Evolutionary conservation across 2,888 invertebrate species (phyloP), one percentile per base, ranked within the genome.

Genomic region (Drosophila neotestacea): DNA sequence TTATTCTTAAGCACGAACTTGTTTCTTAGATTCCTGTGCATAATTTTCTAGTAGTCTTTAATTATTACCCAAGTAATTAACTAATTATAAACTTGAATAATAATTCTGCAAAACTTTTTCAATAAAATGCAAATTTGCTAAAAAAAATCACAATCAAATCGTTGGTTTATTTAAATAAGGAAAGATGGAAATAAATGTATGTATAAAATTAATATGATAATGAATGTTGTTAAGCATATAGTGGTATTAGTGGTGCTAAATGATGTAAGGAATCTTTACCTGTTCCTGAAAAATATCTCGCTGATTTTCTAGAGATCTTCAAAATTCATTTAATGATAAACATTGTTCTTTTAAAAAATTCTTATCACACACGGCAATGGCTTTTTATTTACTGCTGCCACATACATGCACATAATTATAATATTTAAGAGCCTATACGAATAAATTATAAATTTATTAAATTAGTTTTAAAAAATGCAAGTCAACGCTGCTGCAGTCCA

Each of bases 1-100:
- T 70, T 74, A 73, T 67, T 62, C 39, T 56, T 70, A 68, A 47
- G 76, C 62, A 63, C 69, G 34, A 61, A 54, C 41, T 60, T 42
- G 52, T 69, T 64, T 73, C 58, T 75, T 73, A 74, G 77, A 79
- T 75, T 81, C 72, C 71, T 85, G 79, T 79, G 86, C 84, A 77
- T 79, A 72, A 64, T 69, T 73, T 67, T 79, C 56, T 73, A 62
- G 68, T 83, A 86, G 84, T 69, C 74, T 76, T 83, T 69, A 78
- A 71, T 61, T 34, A 65, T 34, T 77, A 77, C 67, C 77, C 77
- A 77, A 73, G 69, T 77, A 77, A 73, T 77, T 69, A 77, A 77
- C 69, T 66, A 70, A 67, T 73, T 47, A 65, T 73, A 60, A 65
- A 70, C 52, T 58, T 69, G 54, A 77, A 44, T 58, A 64, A 63